Conservation (phyloP, 1,140 invertebrate species). For the Metopolophium dirhodum region DNA sequence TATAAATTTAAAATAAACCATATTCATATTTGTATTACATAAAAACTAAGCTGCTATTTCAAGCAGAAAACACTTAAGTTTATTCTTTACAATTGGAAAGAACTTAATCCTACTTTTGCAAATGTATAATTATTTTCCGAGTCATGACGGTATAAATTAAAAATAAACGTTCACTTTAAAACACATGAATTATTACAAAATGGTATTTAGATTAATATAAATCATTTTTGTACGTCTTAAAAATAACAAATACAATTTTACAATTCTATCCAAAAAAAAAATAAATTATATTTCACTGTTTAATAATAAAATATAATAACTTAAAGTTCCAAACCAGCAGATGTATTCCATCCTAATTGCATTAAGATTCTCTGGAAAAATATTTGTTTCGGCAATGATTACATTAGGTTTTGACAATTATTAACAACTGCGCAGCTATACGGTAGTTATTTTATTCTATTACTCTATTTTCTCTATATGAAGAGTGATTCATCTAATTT, state of each 20-base stretch:
- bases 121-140: neutral
- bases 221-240: neutral
- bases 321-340: neutral
- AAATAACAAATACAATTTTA: neutral
- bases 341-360: neutral
- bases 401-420: too few relatives aligned
- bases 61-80: too few relatives aligned
- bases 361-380: too few relatives aligned
- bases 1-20: too few relatives aligned
- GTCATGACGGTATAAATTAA: neutral
- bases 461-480: too few relatives aligned
- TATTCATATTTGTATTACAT: too few relatives aligned
- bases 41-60: too few relatives aligned
- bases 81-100: too few relatives aligned
- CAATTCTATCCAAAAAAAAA: neutral
- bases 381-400: too few relatives aligned
- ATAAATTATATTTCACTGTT: neutral
- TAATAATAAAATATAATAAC: neutral
- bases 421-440: too few relatives aligned
- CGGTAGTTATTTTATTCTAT: too few relatives aligned
- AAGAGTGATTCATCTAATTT: too few relatives aligned
- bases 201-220: neutral
- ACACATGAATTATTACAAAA: neutral
- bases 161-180: neutral
- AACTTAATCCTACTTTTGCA: neutral